A percentile compares a stretch with the other conserved stretches of the same genome.
Conservation (phyloP, 2,797 vertebrate genomes). For the Melanotaenia pygmaea region DNA sequence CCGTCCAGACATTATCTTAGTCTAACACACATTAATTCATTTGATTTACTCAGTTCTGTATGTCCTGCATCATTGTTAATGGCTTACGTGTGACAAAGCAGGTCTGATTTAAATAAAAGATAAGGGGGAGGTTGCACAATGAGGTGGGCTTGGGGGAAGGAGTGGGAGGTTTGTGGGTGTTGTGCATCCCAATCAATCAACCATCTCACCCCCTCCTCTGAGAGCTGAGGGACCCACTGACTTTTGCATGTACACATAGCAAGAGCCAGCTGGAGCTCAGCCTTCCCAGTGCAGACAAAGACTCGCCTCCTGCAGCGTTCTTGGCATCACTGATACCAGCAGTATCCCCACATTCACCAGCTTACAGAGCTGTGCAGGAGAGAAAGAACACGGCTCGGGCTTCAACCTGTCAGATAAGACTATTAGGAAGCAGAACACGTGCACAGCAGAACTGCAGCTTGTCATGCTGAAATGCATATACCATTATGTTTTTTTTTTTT, state of each 20-base stretch:
- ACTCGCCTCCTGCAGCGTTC: conserved; percentile 57
- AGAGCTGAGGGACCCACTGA: conserved; percentile 73
- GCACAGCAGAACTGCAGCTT: conserved; percentile 15
- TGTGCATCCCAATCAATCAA: conserved; percentile 74
- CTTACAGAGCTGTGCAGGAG: conserved; percentile 13
- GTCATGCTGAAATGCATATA: background rate
- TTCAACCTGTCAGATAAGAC: conserved; percentile 19
- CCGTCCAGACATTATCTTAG: background rate
- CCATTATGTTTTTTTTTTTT: background rate
- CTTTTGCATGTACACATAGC: conserved; percentile 71
- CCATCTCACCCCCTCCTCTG: conserved; percentile 53
- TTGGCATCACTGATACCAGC: conserved; percentile 62
- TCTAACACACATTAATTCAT: background rate
- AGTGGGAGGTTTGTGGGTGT: background rate
- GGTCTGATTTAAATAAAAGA: conserved; percentile 25
- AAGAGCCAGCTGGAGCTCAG: conserved; percentile 76
- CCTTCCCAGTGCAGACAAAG: conserved; percentile 71
- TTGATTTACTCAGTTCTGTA: background rate
- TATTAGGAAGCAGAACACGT: background rate
- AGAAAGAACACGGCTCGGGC: conserved; percentile 4
- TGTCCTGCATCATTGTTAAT: conserved; percentile 27
- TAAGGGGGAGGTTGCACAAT: conserved; percentile 6
- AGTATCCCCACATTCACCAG: conserved; percentile 48
- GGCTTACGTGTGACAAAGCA: conserved; percentile 32
- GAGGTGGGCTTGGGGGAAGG: background rate